Percentiles rank a stretch among this genome's conserved stretches.
These are phyloP conservation scores for Pollenia angustigena DNA, from an alignment of 2,888 invertebrate genomes.

Conservation along the genomic window DNA sequence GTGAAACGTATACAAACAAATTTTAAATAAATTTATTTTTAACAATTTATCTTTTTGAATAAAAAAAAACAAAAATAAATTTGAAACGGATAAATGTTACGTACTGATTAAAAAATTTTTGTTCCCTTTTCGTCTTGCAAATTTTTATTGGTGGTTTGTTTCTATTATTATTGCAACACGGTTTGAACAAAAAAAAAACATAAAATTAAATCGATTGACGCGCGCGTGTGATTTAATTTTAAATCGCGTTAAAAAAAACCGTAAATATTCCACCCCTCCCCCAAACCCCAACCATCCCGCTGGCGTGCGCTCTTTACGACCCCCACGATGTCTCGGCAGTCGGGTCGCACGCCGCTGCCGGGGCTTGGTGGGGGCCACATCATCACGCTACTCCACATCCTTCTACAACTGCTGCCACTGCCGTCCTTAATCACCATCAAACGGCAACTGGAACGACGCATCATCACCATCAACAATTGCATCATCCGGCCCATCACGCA, in stretches of 20 bases:
- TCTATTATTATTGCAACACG: not conserved
- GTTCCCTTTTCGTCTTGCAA: not conserved
- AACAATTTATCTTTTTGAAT: not conserved
- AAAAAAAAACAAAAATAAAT: slow-evolving; percentile 11
- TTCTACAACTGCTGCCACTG: slow-evolving; percentile 85
- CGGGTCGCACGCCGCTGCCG: slow-evolving; percentile 85
- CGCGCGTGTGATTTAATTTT: slow-evolving; percentile 44
- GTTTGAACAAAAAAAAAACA: not conserved
- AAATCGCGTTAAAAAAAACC: slow-evolving; percentile 84
- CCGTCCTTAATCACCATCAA: slow-evolving; percentile 76
- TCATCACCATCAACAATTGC: slow-evolving; percentile 83
- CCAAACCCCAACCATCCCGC: slow-evolving; percentile 85
- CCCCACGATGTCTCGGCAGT: slow-evolving; percentile 85
- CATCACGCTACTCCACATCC: slow-evolving; percentile 81
- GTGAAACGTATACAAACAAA: slow-evolving; percentile 52
- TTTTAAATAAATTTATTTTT: slow-evolving; percentile 6
- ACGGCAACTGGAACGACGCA: slow-evolving; percentile 75
- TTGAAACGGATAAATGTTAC: slow-evolving; percentile 26
- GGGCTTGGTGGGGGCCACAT: slow-evolving; percentile 85
- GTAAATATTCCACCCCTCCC: slow-evolving; percentile 85
- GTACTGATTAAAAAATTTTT: not conserved
- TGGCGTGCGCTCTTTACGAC: slow-evolving; percentile 85
- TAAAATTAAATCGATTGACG: slow-evolving; percentile 12
- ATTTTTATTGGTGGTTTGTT: not conserved
- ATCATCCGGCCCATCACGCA: slow-evolving; percentile 85